Evolutionary conservation across 1,140 invertebrate genomes (phyloP), one percentile per base, ranked within the genome.

Genomic region (Aethina tumida): DNA sequence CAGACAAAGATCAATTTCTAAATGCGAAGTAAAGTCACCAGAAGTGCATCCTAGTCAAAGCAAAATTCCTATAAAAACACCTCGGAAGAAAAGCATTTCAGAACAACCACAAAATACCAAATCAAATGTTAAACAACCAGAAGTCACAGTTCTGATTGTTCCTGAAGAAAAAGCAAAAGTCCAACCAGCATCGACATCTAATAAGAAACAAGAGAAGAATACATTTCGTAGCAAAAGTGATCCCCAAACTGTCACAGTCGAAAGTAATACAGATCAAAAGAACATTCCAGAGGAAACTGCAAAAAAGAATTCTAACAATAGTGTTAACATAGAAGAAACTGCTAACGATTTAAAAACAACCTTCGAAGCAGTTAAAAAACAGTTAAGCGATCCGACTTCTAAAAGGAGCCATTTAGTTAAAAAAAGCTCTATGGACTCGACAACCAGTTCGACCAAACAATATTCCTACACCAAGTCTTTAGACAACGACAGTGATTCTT

Each of bases 401-500:
- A 44, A 35, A 19, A n/a, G n/a, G n/a, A n/a, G n/a, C n/a, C n/a
- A n/a, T n/a, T n/a, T n/a, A n/a, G n/a, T n/a, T n/a, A n/a, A n/a
- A n/a, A 52, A 43, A 19, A 60, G 45, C 30, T 62, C 59, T 4
- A 40, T 62, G 17, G 59, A 62, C 20, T 62, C 59, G 2, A 60
- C 49, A 6, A 42, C 55, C 7, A n/a, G n/a, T n/a, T 60, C 58
- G 40, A 60, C 58, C n/a, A 57, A 54, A 39, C 55, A 62, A 30
- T 42, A 47, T 27, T 62, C 59, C 6, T 62, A 62, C 35, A 62
- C 59, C 0, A 62, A 60, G 49, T 59, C 56, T 5, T 29, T 62
- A 4, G 66, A 66, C 37, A 65, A 67, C 14, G 66, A 68, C 13
- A 66, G 67, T 9, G 63, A 65, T 27, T 64, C 61, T 15, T 67